Conservation (phyloP, 2,797 vertebrate genomes). For the Liparis tanakae region DNA sequence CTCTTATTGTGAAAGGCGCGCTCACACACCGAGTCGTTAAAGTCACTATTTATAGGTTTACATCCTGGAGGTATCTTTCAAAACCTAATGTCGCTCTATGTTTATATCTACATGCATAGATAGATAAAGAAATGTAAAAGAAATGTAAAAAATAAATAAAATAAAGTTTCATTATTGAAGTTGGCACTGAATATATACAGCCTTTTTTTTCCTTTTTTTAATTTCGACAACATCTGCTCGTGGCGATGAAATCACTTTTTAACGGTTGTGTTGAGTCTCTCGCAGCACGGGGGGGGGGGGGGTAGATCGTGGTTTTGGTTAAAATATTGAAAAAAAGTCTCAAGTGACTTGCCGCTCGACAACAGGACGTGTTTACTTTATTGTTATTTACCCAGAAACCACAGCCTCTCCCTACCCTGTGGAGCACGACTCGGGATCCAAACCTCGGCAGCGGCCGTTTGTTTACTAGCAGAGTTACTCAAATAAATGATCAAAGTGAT, state of each 20-base stretch:
- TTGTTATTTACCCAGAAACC: constrained; percentile 5
- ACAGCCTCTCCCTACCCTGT: background rate
- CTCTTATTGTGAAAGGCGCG: background rate
- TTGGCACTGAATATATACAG: background rate
- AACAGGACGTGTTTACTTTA: background rate
- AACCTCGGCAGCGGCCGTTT: background rate
- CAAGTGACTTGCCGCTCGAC: background rate
- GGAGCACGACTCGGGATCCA: background rate
- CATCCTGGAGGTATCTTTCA: background rate
- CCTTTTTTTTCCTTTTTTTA: too few species aligned
- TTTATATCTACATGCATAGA: too few species aligned
- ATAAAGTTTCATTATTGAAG: background rate
- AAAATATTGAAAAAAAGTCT: constrained; percentile 2
- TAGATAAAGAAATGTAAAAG: background rate
- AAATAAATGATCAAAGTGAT: background rate
- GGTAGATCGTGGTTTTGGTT: constrained; percentile 6
- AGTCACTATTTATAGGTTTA: background rate
- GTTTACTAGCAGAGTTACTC: background rate
- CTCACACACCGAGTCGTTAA: background rate
- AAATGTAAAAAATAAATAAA: background rate
- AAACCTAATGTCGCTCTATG: too few species aligned
- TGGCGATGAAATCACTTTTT: background rate
- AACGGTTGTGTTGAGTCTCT: background rate
- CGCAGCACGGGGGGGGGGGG: background rate
- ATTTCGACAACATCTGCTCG: background rate